phyloP scores from a whole-genome alignment of 2,888 invertebrate species.

The Melieria crassipennis region DNA sequence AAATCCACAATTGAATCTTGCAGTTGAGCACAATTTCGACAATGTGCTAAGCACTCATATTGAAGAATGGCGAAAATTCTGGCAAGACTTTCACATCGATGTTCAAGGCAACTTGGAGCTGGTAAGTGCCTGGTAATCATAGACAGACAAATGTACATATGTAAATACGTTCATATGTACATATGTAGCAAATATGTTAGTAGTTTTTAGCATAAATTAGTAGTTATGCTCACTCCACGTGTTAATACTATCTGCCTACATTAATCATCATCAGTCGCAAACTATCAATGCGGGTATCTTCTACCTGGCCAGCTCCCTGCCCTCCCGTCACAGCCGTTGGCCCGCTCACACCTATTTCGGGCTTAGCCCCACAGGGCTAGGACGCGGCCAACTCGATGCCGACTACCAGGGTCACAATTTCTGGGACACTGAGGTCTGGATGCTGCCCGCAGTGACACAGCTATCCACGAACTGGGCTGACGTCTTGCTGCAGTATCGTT shows the following conservation, averaged over 20 bases:
- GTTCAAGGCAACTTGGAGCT: slow-evolving; percentile 68
- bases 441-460: slow-evolving; percentile 69
- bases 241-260: neutral
- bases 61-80: slow-evolving; percentile 67
- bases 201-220: neutral
- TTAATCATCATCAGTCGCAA: slow-evolving; percentile 42
- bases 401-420: slow-evolving; percentile 71
- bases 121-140: slow-evolving; percentile 53
- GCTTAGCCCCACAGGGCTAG: slow-evolving; percentile 71
- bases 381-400: slow-evolving; percentile 61
- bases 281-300: slow-evolving; percentile 70
- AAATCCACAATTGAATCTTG: neutral
- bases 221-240: no score
- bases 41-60: slow-evolving; percentile 67
- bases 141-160: neutral
- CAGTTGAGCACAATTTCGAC: slow-evolving; percentile 39
- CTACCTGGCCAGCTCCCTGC: slow-evolving; percentile 70
- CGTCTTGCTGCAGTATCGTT: slow-evolving; percentile 68
- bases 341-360: slow-evolving; percentile 68
- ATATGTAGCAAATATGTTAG: neutral
- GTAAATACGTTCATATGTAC: neutral
- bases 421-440: slow-evolving; percentile 75
- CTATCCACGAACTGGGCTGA: slow-evolving; percentile 68
- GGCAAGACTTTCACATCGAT: slow-evolving; percentile 67
- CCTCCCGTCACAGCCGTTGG: slow-evolving; percentile 67